phyloP scores from a whole-genome alignment of 1,140 invertebrate species.

The Ectropis grisescens region DNA sequence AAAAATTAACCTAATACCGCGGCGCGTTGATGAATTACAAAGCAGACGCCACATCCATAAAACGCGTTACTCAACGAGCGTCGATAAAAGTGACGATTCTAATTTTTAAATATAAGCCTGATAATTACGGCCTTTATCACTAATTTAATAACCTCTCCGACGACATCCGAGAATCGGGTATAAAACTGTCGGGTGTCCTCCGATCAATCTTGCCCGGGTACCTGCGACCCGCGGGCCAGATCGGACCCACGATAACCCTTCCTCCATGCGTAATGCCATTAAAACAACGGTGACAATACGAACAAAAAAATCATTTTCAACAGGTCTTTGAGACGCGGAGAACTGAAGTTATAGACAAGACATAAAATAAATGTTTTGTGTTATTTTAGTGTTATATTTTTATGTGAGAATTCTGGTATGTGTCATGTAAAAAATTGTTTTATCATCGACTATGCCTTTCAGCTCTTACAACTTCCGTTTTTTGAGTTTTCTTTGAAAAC shows the following conservation, averaged over 20 bases:
- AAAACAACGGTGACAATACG: constrained; percentile 68
- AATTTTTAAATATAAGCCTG: constrained; percentile 14
- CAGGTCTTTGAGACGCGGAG: constrained; percentile 31
- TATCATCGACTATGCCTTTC: no score
- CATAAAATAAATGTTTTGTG: no score
- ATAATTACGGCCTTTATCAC: constrained; percentile 43
- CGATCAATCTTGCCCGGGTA: constrained; percentile 60
- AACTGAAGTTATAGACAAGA: no score
- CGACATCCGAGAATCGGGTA: constrained; percentile 49
- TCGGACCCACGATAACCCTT: constrained; percentile 62
- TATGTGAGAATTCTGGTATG: no score
- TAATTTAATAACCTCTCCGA: constrained; percentile 64
- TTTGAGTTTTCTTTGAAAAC: no score
- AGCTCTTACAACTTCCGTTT: no score
- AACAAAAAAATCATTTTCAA: constrained; percentile 61
- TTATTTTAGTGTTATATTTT: no score
- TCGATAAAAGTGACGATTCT: constrained; percentile 14
- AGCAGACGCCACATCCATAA: no score
- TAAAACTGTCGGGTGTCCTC: constrained; percentile 57
- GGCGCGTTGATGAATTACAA: no score
- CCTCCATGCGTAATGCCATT: constrained; percentile 66
- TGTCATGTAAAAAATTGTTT: constrained; percentile 13
- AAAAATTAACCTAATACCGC: no score
- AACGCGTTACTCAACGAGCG: no score
- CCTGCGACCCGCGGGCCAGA: constrained; percentile 52